Conservation (phyloP, 2,113 vertebrate species). For the Psephotus haematonotus region DNA sequence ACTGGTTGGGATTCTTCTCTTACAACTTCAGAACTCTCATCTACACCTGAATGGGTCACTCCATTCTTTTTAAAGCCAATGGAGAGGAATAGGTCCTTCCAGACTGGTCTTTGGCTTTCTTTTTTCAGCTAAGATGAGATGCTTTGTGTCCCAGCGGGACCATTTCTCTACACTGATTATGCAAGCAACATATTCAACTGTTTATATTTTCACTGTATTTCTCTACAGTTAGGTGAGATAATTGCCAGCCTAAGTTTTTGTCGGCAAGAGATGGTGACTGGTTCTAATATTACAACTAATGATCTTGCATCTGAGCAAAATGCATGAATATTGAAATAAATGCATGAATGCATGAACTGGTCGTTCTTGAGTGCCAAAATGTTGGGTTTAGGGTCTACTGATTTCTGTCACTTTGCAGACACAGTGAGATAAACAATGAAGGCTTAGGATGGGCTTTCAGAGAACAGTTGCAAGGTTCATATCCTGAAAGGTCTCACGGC, state of each 20-base stretch:
- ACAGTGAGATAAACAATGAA: not conserved
- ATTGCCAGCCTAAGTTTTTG: not conserved
- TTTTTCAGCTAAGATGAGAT: not conserved
- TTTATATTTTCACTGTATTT: not conserved
- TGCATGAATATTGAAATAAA: not conserved
- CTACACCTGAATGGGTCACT: not conserved
- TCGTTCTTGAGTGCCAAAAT: not conserved
- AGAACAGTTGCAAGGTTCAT: not conserved
- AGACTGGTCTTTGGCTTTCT: not conserved
- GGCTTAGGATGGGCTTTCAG: not conserved
- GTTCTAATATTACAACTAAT: not conserved
- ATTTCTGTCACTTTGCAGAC: not conserved
- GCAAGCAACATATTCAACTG: not conserved
- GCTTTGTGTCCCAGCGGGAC: not conserved
- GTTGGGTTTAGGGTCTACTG: not conserved
- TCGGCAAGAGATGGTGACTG: not conserved
- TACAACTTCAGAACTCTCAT: not conserved
- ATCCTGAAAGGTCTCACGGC: not conserved
- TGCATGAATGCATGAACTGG: not conserved
- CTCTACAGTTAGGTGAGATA: not conserved
- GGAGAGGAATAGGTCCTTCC: not conserved
- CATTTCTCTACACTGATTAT: not conserved
- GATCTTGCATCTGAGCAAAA: not conserved
- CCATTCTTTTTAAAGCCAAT: not conserved
- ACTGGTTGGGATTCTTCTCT: not conserved